Evolutionary conservation across 2,113 vertebrate genomes (phyloP).

Genomic region (Charina bottae): DNA sequence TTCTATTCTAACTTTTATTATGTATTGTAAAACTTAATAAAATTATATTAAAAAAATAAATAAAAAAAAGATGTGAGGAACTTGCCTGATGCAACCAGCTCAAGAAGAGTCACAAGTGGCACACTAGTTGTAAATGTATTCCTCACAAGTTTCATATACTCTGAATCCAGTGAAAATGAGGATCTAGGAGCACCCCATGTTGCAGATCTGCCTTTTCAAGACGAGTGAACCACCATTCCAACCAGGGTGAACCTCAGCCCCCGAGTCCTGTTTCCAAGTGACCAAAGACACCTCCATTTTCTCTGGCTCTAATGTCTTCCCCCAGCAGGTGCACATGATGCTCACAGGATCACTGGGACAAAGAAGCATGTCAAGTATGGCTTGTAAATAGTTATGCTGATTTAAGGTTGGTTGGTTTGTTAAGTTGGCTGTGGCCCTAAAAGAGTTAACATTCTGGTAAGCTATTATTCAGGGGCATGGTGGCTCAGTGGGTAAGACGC

Average conservation of each 20-base stretch:
- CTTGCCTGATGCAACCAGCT: background rate
- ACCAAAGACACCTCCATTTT: background rate
- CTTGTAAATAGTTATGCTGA: background rate
- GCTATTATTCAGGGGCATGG: background rate
- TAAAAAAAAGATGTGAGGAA: background rate
- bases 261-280: background rate
- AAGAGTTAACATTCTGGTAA: background rate
- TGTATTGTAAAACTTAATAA: too few species aligned
- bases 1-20: too few species aligned
- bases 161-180: background rate
- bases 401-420: background rate
- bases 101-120: background rate
- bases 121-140: background rate
- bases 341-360: background rate
- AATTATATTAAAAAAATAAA: too few species aligned
- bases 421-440: background rate
- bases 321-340: background rate
- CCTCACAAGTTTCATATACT: background rate
- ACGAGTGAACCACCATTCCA: background rate
- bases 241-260: background rate
- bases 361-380: background rate
- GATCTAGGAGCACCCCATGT: background rate
- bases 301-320: background rate
- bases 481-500: too few species aligned
- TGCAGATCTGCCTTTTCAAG: background rate